Evolutionary conservation across 2,113 vertebrate genomes (phyloP).

Genomic region (Oxygymnocypris stewartii): DNA sequence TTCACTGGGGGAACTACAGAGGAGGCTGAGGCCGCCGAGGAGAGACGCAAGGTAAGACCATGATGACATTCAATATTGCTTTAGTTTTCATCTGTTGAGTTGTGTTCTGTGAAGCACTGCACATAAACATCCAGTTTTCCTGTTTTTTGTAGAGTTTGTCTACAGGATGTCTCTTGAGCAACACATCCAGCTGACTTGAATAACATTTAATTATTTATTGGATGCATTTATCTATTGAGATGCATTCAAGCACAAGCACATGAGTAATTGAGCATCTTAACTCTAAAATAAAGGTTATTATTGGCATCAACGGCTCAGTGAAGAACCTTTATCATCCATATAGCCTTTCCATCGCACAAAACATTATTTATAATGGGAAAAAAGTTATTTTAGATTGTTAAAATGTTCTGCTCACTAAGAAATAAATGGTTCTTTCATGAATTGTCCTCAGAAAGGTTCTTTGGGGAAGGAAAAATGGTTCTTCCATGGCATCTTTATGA

Average conservation of each 20-base stretch:
- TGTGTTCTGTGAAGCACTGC: not conserved
- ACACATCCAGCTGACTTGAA: not conserved
- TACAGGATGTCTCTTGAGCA: not conserved
- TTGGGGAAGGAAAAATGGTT: no score
- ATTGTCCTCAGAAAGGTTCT: no score
- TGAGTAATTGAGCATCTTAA: not conserved
- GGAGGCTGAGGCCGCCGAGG: constrained; percentile 86
- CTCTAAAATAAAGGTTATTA: not conserved
- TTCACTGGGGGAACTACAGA: constrained; percentile 85
- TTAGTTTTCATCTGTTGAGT: not conserved
- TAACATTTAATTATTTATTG: not conserved
- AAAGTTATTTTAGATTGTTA: no score
- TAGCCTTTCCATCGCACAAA: not conserved
- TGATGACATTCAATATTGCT: not conserved
- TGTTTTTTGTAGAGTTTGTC: not conserved
- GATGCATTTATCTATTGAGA: not conserved
- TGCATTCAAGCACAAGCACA: not conserved
- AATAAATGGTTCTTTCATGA: no score
- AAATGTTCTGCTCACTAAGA: no score
- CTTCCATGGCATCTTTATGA: no score
- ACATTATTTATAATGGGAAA: no score
- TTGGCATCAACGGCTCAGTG: not conserved
- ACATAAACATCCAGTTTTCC: not conserved
- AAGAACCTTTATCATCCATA: not conserved
- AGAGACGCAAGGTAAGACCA: constrained; percentile 82